Evolutionary conservation across 2,113 vertebrate genomes (phyloP).

Genomic region (Sceloporus undulatus): DNA sequence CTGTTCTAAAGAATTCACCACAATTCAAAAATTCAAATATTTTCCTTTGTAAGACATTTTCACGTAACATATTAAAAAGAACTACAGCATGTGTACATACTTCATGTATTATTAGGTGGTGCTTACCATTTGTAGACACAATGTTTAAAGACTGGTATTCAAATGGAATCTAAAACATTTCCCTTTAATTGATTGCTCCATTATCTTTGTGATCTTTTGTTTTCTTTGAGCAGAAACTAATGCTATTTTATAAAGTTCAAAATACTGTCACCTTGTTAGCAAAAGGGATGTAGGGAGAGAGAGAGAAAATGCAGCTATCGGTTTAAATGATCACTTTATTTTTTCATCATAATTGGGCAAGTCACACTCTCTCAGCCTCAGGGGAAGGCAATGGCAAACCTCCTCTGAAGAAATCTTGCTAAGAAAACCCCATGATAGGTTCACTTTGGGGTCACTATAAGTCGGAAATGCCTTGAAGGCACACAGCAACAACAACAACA

Average conservation of each 20-base stretch:
- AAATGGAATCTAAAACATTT: neutral
- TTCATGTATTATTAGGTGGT: constrained; percentile 1
- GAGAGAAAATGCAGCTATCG: neutral
- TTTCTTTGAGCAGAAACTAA: constrained; percentile 2
- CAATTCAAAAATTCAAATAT: neutral
- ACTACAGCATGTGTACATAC: neutral
- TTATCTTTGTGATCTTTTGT: neutral
- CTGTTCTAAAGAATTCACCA: neutral
- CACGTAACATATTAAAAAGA: neutral
- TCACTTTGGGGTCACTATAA: too few species aligned
- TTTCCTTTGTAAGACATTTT: constrained; percentile 24
- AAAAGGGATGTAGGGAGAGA: neutral
- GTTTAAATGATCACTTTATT: neutral
- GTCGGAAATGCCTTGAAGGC: too few species aligned
- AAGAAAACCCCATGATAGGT: too few species aligned
- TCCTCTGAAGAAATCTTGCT: too few species aligned
- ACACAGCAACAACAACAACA: too few species aligned
- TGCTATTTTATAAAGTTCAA: neutral
- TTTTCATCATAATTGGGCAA: neutral
- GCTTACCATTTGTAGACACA: neutral
- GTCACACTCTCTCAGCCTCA: too few species aligned
- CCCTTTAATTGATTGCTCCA: neutral
- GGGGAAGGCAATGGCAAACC: too few species aligned
- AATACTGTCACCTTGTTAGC: neutral
- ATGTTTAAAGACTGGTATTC: neutral